phyloP scores from a whole-genome alignment of 2,888 invertebrate species.

The Apamea epomidion region DNA sequence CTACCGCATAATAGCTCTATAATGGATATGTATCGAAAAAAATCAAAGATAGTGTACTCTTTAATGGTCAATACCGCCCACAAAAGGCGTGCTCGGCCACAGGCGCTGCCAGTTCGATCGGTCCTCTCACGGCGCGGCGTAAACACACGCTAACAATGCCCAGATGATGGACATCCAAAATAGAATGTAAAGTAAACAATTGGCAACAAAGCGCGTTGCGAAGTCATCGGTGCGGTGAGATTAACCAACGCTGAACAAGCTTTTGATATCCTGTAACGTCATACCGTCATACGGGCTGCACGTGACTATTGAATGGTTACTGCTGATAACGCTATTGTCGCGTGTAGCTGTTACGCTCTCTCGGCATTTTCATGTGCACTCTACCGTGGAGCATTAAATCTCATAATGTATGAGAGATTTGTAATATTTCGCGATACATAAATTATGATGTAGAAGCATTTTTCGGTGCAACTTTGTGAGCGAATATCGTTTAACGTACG shows the following conservation, averaged over 20 bases:
- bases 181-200: slow-evolving; percentile 89
- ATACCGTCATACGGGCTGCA: slow-evolving; percentile 70
- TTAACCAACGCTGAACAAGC: slow-evolving; percentile 79
- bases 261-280: slow-evolving; percentile 76
- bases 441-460: slow-evolving; percentile 35
- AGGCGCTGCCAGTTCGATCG: slow-evolving; percentile 72
- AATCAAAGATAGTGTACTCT: slow-evolving; percentile 26
- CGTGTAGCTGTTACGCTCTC: slow-evolving; percentile 49
- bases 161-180: slow-evolving; percentile 90
- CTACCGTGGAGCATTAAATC: slow-evolving; percentile 44
- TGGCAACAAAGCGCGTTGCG: slow-evolving; percentile 86
- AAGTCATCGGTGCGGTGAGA: slow-evolving; percentile 80
- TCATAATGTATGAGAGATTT: slow-evolving; percentile 49
- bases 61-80: slow-evolving; percentile 64
- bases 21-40: slow-evolving; percentile 30
- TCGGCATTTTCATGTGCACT: slow-evolving; percentile 44
- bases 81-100: slow-evolving; percentile 81
- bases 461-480: slow-evolving; percentile 29
- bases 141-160: slow-evolving; percentile 88
- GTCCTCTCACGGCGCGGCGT: slow-evolving; percentile 76
- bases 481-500: slow-evolving; percentile 15
- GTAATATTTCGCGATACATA: slow-evolving; percentile 45
- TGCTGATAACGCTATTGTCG: slow-evolving; percentile 61
- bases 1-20: slow-evolving; percentile 12
- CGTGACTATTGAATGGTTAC: slow-evolving; percentile 64